Evolutionary conservation across 2,113 vertebrate species (phyloP).

Genomic region (Larimichthys polyactis): DNA sequence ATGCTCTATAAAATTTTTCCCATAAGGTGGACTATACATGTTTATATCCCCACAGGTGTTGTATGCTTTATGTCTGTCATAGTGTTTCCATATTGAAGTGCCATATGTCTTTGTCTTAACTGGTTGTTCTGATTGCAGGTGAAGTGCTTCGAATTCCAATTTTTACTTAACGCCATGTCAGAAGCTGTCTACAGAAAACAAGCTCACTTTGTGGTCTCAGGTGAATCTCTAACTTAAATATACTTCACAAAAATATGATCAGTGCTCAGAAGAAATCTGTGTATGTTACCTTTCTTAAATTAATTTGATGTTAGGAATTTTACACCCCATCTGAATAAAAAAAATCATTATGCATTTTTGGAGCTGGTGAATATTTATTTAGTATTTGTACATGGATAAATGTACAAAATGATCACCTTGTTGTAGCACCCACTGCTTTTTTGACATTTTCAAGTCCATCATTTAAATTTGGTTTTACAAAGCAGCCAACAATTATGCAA

Average conservation of each 20-base stretch:
- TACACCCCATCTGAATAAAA: no score
- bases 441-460: no score
- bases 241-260: neutral
- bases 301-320: no score
- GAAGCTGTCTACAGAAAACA: neutral
- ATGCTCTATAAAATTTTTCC: neutral
- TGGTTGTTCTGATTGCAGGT: neutral
- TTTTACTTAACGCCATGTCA: neutral
- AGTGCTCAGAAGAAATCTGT: neutral
- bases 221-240: neutral
- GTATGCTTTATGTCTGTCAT: constrained; percentile 15
- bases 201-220: neutral
- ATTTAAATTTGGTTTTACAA: neutral
- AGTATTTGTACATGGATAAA: neutral
- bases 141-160: neutral
- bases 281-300: no score
- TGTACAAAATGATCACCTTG: neutral
- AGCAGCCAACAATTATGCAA: neutral
- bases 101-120: constrained; percentile 35
- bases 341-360: no score
- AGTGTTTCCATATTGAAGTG: constrained; percentile 27
- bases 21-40: constrained; percentile 7
- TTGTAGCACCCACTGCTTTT: no score
- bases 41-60: constrained; percentile 28
- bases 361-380: no score